phyloP scores from a whole-genome alignment of 2,888 invertebrate species.

The Halocaridina rubra region DNA sequence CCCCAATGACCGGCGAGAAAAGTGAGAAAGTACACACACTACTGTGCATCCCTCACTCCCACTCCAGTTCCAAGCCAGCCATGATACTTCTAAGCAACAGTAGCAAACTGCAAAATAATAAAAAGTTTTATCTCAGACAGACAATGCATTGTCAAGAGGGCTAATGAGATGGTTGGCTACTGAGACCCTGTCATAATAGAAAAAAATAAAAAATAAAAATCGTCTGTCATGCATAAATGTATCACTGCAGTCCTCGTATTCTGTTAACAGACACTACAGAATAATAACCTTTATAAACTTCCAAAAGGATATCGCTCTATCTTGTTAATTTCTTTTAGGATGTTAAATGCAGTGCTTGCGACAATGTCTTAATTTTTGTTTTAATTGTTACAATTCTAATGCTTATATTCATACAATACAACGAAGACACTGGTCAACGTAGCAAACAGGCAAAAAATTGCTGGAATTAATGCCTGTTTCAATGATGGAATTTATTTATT shows the following conservation, averaged over 20 bases:
- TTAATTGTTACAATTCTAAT: not conserved
- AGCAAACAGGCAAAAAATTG: slow-evolving; percentile 39
- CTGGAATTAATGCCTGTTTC: slow-evolving; percentile 31
- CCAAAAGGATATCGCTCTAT: too few species aligned
- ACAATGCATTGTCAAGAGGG: too few species aligned
- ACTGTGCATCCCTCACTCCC: not conserved
- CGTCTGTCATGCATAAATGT: too few species aligned
- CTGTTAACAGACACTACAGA: too few species aligned
- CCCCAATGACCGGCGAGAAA: not conserved
- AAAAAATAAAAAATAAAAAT: too few species aligned
- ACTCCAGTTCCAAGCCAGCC: slow-evolving; percentile 2
- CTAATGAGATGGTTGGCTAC: too few species aligned
- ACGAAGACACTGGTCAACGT: slow-evolving; percentile 39
- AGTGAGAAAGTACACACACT: not conserved
- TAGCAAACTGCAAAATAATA: too few species aligned
- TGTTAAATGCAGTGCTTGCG: slow-evolving; percentile 2
- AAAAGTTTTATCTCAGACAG: too few species aligned
- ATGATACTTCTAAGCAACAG: slow-evolving; percentile 40
- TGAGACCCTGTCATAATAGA: too few species aligned
- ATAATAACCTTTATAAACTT: too few species aligned
- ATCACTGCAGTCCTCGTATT: too few species aligned
- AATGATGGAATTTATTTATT: slow-evolving; percentile 48
- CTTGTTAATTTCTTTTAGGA: not conserved
- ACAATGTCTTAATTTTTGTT: not conserved
- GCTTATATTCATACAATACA: slow-evolving; percentile 5